Conservation (phyloP, 2,888 invertebrate genomes). For the Caenorhabditis afra region DNA sequence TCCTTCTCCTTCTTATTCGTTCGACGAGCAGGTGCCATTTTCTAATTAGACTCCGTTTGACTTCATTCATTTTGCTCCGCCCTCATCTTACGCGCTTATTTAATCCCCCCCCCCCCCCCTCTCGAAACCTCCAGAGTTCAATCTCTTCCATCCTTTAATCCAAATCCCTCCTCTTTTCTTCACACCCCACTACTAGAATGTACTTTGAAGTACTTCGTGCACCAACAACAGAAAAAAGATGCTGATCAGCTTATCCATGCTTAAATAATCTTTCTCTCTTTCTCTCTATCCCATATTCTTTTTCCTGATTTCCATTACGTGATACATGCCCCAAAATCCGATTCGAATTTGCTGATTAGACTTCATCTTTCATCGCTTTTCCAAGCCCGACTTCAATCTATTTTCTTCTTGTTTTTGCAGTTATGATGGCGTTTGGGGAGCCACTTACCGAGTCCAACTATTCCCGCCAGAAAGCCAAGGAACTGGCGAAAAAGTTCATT, state of each 20-base stretch:
- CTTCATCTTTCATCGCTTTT: constrained; percentile 1
- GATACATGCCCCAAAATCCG: not conserved
- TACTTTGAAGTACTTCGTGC: constrained; percentile 9
- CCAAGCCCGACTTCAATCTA: not conserved
- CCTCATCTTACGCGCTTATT: no score
- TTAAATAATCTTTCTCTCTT: no score
- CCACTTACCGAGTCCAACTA: constrained; percentile 43
- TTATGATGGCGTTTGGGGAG: constrained; percentile 46
- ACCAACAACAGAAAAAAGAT: constrained; percentile 11
- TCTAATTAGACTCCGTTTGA: not conserved
- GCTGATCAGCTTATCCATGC: constrained; percentile 20
- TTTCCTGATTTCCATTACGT: no score
- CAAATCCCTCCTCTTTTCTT: not conserved
- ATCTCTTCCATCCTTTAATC: constrained; percentile 19
- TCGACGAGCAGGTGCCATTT: not conserved
- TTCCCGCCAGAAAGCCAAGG: constrained; percentile 48
- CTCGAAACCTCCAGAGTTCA: not conserved
- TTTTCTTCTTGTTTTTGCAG: constrained; percentile 32
- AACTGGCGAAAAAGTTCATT: constrained; percentile 52
- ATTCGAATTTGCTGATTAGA: constrained; percentile 1
- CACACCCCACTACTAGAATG: not conserved
- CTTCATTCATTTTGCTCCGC: not conserved
- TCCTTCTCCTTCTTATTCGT: no score
- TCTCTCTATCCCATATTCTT: no score
- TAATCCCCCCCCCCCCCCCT: no score